Percentiles rank a stretch among this genome's conserved stretches.
Evolutionary conservation across 2,113 vertebrate species (phyloP).

Genomic region (Pygoscelis adeliae): DNA sequence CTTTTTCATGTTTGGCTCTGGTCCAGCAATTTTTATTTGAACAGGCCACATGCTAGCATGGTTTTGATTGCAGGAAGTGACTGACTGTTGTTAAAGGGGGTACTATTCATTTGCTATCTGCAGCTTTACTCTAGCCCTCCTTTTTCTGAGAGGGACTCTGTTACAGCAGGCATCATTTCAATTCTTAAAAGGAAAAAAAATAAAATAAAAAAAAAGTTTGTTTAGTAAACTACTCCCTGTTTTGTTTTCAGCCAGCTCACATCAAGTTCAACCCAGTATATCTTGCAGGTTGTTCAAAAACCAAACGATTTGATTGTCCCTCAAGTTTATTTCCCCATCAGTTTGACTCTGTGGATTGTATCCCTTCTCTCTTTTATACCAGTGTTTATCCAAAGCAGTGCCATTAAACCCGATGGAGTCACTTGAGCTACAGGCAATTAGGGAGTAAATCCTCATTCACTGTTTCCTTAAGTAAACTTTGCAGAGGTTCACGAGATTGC

Average conservation of each 20-base stretch:
- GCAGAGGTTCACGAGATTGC: background rate
- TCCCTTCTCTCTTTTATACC: background rate
- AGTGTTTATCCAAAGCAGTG: background rate
- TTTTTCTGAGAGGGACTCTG: conserved; percentile 29
- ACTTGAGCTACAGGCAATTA: background rate
- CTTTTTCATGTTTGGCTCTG: conserved; percentile 70
- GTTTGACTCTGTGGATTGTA: background rate
- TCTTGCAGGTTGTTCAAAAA: conserved; percentile 29
- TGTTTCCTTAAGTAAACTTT: background rate
- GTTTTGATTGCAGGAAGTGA: conserved; percentile 74
- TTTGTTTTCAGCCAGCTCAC: conserved; percentile 55
- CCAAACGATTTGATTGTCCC: background rate
- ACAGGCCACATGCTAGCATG: conserved; percentile 63
- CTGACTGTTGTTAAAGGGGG: conserved; percentile 58
- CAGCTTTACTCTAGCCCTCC: conserved; percentile 22
- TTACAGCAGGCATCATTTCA: conserved; percentile 43
- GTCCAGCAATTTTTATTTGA: conserved; percentile 78
- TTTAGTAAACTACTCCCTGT: conserved; percentile 34
- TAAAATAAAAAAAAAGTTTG: background rate
- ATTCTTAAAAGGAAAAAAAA: background rate
- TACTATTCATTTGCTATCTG: conserved; percentile 54
- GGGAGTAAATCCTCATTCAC: background rate
- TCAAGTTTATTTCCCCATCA: background rate
- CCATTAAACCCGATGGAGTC: background rate
- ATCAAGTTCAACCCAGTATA: background rate